Evolutionary conservation across 2,113 vertebrate genomes (phyloP).

Genomic region (Uria lomvia): DNA sequence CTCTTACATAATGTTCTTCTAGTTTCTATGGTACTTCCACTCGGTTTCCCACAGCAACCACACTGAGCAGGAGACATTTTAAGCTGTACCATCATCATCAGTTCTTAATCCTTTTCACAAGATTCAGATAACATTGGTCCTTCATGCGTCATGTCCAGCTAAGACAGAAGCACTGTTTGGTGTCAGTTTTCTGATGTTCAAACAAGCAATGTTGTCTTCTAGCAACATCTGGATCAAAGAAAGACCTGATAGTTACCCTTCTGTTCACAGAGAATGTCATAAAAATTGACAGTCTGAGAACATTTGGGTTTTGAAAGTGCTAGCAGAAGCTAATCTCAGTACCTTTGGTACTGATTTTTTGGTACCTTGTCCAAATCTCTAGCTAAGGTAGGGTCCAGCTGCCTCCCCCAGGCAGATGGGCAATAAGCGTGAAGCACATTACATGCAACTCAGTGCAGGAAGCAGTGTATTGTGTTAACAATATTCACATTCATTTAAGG

Average conservation of each 20-base stretch:
- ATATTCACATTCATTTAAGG: background rate
- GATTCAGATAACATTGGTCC: background rate
- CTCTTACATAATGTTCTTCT: background rate
- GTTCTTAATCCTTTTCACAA: background rate
- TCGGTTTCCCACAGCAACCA: constrained; percentile 51
- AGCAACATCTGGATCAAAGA: background rate
- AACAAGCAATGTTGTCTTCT: background rate
- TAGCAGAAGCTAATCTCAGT: background rate
- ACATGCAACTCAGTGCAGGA: background rate
- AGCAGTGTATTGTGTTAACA: background rate
- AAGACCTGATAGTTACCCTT: background rate
- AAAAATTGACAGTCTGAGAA: background rate
- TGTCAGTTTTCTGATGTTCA: background rate
- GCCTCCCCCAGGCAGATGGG: background rate
- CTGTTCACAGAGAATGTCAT: background rate
- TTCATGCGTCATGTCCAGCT: background rate
- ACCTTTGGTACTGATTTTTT: background rate
- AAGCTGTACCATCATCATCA: background rate
- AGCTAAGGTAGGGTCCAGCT: background rate
- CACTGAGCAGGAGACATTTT: background rate
- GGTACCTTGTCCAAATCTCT: background rate
- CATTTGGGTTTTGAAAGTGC: background rate
- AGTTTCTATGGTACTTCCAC: constrained; percentile 27
- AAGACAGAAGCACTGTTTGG: background rate
- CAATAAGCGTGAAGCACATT: background rate